Evolutionary conservation across 2,888 invertebrate genomes (phyloP).

Genomic region (Entomobrya multifasciata): DNA sequence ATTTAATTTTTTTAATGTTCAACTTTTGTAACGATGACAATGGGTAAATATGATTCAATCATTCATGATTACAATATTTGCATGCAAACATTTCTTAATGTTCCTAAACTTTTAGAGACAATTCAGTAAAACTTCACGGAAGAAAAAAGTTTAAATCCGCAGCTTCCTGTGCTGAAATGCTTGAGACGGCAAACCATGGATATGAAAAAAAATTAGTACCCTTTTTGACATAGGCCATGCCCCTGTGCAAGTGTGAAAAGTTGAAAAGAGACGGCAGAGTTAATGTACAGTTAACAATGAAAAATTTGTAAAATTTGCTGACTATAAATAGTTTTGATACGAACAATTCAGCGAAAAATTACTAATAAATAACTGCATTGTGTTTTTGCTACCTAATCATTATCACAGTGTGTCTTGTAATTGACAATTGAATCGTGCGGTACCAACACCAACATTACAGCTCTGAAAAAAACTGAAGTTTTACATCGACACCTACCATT

Average conservation of each 20-base stretch:
- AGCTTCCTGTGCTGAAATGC: constrained; percentile 13
- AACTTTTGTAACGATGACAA: too few relatives aligned
- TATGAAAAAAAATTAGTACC: neutral
- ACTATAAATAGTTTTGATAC: neutral
- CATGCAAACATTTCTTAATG: neutral
- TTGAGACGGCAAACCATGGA: neutral
- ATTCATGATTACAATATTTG: too few relatives aligned
- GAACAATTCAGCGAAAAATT: constrained; percentile 19
- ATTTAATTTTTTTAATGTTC: too few relatives aligned
- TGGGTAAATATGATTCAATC: too few relatives aligned
- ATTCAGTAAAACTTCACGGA: constrained; percentile 26
- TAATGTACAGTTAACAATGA: neutral
- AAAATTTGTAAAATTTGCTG: neutral
- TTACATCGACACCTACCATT: neutral
- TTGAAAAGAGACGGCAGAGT: neutral
- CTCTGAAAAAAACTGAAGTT: neutral
- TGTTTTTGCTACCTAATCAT: constrained; percentile 2
- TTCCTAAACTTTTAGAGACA: neutral
- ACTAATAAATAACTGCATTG: neutral
- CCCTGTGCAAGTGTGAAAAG: too few relatives aligned
- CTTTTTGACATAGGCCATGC: constrained; percentile 11
- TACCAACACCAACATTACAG: neutral
- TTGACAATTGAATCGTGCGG: neutral
- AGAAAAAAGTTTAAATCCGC: constrained; percentile 29
- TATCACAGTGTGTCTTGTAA: neutral